Evolutionary conservation across 92 coral and sea anemone genomes (phyloP).

Genomic region (Siderastrea siderea): DNA sequence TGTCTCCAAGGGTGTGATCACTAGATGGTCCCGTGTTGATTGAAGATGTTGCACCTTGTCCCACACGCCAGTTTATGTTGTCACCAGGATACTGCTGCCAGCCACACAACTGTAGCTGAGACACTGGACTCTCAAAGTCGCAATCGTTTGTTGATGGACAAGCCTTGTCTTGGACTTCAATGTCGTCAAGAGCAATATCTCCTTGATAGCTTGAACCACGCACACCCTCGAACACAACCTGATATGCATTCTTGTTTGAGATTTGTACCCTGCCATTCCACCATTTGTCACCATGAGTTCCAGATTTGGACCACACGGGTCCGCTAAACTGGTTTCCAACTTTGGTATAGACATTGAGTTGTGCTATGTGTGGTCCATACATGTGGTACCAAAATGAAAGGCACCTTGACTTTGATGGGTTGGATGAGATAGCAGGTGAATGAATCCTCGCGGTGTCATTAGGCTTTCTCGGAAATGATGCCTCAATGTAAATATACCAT

Average conservation of each 20-base stretch:
- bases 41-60: slow-evolving; percentile 83
- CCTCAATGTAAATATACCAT: slow-evolving; percentile 90
- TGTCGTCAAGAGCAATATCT: slow-evolving; percentile 92
- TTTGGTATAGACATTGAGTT: slow-evolving; percentile 83
- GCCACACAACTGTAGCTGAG: slow-evolving; percentile 79
- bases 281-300: slow-evolving; percentile 96
- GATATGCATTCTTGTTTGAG: slow-evolving; percentile 64
- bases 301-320: slow-evolving; percentile 90
- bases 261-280: slow-evolving; percentile 80
- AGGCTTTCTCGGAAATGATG: slow-evolving; percentile 88
- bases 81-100: slow-evolving; percentile 77
- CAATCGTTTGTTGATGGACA: slow-evolving; percentile 72
- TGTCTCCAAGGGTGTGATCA: slow-evolving; percentile 94
- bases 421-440: slow-evolving; percentile 68
- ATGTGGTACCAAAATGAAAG: slow-evolving; percentile 97
- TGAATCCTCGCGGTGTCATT: slow-evolving; percentile 94
- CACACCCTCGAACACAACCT: slow-evolving; percentile 90
- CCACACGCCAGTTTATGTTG: slow-evolving; percentile 81
- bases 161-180: slow-evolving; percentile 50
- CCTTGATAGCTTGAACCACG: slow-evolving; percentile 87
- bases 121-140: slow-evolving; percentile 80
- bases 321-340: slow-evolving; percentile 70
- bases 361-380: slow-evolving; percentile 96
- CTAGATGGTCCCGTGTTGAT: slow-evolving; percentile 84
- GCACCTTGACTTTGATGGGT: slow-evolving; percentile 71